Percentiles rank a stretch among this genome's conserved stretches.
These are phyloP conservation scores for Rattus norvegicus DNA, from an alignment of 2,113 vertebrate species.

Conservation along the genomic window GRCr8 NC_086038.1:48457501-48458000, in stretches of 20 bases:
- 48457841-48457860: neutral
- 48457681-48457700: no score
- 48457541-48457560: conserved; percentile 48
- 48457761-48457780: neutral
- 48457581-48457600: neutral
- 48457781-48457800: neutral
- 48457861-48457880: neutral
- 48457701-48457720: neutral
- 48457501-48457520: neutral
- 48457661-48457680: neutral
- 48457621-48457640: neutral
- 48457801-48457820: neutral
- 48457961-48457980: conserved; percentile 46
- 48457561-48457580: neutral
- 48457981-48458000: conserved; percentile 42
- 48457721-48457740: neutral
- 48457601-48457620: neutral
- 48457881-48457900: neutral
- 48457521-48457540: conserved; percentile 4
- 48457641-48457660: neutral
- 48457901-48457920: neutral
- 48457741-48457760: neutral
- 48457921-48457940: neutral
- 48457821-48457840: neutral
- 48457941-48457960: neutral